A percentile compares a stretch with the other conserved stretches of the same genome.
Evolutionary conservation across 2,113 vertebrate genomes (phyloP).

Genomic region (Ptychochromis oligacanthus): DNA sequence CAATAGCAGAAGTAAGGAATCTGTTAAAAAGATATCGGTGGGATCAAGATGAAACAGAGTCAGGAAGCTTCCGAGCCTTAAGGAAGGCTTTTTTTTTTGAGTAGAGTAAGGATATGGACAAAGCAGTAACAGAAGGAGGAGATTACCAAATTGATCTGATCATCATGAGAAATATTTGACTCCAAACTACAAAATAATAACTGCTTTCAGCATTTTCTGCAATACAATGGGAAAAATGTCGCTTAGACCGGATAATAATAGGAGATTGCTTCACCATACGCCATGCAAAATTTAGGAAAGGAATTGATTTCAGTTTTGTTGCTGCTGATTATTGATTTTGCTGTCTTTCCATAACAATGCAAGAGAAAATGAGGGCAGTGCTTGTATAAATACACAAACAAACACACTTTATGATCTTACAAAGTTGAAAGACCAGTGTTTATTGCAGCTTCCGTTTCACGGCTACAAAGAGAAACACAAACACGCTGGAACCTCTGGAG

Average conservation of each 20-base stretch:
- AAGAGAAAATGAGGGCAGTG: constrained; percentile 44
- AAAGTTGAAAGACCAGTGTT: constrained; percentile 68
- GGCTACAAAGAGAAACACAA: constrained; percentile 74
- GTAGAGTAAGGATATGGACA: constrained; percentile 19
- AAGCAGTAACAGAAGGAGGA: constrained; percentile 20
- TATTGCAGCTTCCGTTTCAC: constrained; percentile 61
- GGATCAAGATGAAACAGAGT: constrained; percentile 23
- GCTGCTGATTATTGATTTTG: constrained; percentile 53
- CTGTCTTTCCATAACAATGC: constrained; percentile 29
- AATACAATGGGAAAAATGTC: neutral
- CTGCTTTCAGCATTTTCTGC: constrained; percentile 25
- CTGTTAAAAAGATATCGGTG: constrained; percentile 17
- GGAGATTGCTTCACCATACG: neutral
- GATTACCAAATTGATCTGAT: constrained; percentile 39
- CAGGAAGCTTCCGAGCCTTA: constrained; percentile 13
- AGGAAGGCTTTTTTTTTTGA: constrained; percentile 31
- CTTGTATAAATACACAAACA: constrained; percentile 54
- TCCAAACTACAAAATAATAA: constrained; percentile 26
- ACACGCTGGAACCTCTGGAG: constrained; percentile 69
- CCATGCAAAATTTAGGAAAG: neutral
- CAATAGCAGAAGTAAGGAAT: constrained; percentile 72
- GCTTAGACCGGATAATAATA: constrained; percentile 17
- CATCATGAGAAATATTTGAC: constrained; percentile 37
- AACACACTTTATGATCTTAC: constrained; percentile 60
- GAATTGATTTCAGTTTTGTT: constrained; percentile 37